Conservation (phyloP, 1,140 invertebrate genomes). For the Achatina immaculata region DNA sequence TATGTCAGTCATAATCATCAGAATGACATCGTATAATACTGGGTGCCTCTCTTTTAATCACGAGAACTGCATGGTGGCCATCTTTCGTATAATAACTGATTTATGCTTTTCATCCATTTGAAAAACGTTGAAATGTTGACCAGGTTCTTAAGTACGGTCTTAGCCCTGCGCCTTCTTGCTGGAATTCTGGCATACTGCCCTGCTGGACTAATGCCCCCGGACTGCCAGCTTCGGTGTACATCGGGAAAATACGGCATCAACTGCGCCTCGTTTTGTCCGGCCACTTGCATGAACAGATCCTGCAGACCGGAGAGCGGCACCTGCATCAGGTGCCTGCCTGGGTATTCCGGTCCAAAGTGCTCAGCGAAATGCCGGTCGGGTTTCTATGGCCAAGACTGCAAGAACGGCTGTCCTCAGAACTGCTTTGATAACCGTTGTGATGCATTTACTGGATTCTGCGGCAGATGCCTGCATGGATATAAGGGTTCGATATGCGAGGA, state of each 20-base stretch:
- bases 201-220: constrained; percentile 3
- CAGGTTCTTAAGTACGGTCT: no score
- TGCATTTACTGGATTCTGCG: not conserved
- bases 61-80: no score
- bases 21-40: no score
- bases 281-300: not conserved
- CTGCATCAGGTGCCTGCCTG: not conserved
- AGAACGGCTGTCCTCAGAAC: not conserved
- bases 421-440: not conserved
- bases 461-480: not conserved
- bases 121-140: no score
- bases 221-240: not conserved
- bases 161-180: no score
- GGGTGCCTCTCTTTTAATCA: no score
- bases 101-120: no score
- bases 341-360: not conserved
- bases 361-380: not conserved
- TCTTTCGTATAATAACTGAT: no score
- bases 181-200: not conserved
- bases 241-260: not conserved
- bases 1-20: no score
- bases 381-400: not conserved
- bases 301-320: not conserved
- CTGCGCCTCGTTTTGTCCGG: not conserved
- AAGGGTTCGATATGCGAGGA: not conserved